phyloP scores from a whole-genome alignment of 2,113 vertebrate species.

The Scomber colias region DNA sequence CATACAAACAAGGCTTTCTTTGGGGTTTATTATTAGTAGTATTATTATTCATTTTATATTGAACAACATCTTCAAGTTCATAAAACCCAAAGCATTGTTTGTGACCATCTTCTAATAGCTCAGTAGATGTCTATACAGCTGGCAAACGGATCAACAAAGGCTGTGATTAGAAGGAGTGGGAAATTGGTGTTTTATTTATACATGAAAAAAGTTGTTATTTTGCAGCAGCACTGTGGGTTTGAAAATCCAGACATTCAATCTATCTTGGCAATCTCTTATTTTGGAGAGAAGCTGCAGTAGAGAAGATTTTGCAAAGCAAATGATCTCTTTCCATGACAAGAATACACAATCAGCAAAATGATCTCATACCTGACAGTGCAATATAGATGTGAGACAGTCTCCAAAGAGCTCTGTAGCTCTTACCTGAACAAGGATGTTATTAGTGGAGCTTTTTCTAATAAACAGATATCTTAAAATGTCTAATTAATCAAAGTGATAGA shows the following conservation, averaged over 20 bases:
- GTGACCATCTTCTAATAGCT: not conserved
- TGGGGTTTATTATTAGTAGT: not conserved
- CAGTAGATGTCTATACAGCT: not conserved
- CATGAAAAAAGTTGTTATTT: not conserved
- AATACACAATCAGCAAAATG: conserved; percentile 58
- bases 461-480: not conserved
- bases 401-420: conserved; percentile 7
- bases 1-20: not conserved
- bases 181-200: not conserved
- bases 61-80: not conserved
- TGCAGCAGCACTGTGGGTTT: not conserved
- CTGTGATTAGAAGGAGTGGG: not conserved
- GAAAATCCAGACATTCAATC: conserved; percentile 28
- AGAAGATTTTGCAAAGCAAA: conserved; percentile 43
- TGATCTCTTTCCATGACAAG: conserved; percentile 36
- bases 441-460: conserved; percentile 11
- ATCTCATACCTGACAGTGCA: conserved; percentile 36
- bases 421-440: conserved; percentile 3
- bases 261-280: conserved; percentile 12
- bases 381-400: conserved; percentile 18
- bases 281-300: not conserved
- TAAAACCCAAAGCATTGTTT: not conserved
- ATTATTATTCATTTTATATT: not conserved
- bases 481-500: conserved; percentile 8
- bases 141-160: not conserved